phyloP scores from a whole-genome alignment of 2,113 vertebrate species.

The Abramis brama region DNA sequence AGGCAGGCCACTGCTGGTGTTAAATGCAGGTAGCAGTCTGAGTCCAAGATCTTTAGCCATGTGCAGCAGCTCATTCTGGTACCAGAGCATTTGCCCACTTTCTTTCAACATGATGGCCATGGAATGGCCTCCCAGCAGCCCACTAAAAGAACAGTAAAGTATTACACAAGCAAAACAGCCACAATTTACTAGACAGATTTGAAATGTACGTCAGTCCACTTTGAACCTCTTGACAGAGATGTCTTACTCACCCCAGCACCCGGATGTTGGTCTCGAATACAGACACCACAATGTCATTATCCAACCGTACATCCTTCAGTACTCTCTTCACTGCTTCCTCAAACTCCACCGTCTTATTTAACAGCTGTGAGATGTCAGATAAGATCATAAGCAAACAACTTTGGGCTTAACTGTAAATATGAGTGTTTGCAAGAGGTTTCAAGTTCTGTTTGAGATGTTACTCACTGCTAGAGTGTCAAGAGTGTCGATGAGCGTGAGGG shows the following conservation, averaged over 20 bases:
- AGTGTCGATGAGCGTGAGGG: constrained; percentile 95
- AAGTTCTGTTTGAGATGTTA: constrained; percentile 49
- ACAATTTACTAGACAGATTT: not conserved
- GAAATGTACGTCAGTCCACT: not conserved
- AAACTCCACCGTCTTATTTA: constrained; percentile 97
- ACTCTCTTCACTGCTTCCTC: constrained; percentile 95
- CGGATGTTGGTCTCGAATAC: constrained; percentile 99
- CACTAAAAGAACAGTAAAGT: constrained; percentile 72
- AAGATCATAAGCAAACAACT: not conserved
- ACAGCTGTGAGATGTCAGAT: constrained; percentile 77
- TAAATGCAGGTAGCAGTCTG: constrained; percentile 94
- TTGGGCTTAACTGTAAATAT: not conserved
- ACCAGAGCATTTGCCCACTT: constrained; percentile 92
- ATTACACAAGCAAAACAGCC: constrained; percentile 1
- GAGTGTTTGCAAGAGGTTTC: not conserved
- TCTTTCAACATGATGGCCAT: constrained; percentile 96
- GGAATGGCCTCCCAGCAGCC: constrained; percentile 93
- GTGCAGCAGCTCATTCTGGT: constrained; percentile 90
- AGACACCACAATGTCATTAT: constrained; percentile 97
- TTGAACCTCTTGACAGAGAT: not conserved
- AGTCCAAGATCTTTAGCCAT: constrained; percentile 96
- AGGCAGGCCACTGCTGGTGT: constrained; percentile 97
- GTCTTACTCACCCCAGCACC: constrained; percentile 90
- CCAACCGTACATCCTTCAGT: constrained; percentile 92
- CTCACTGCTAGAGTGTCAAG: constrained; percentile 97